A percentile compares a stretch with the other conserved stretches of the same genome.
Conservation (phyloP, 1,140 invertebrate species). For the Drosophila nasuta region DNA sequence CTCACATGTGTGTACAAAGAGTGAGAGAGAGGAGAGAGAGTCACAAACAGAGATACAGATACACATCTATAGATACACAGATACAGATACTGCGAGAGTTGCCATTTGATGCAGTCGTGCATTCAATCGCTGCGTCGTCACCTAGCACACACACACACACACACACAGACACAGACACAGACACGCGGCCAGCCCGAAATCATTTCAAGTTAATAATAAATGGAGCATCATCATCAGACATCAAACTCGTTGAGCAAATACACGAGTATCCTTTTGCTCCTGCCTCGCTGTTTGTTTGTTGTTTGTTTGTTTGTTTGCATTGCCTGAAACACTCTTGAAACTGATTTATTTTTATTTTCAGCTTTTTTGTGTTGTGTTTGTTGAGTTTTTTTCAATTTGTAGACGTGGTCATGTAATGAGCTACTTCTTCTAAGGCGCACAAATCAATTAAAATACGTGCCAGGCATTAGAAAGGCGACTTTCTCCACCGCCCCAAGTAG, state of each 20-base stretch:
- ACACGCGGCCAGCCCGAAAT: conserved; percentile 73
- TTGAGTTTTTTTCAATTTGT: conserved; percentile 18
- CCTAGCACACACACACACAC: conserved; percentile 47
- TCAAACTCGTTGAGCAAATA: conserved; percentile 78
- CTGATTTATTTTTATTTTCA: conserved; percentile 65
- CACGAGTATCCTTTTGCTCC: conserved; percentile 63
- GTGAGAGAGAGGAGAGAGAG: not conserved
- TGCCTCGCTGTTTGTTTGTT: conserved; percentile 32
- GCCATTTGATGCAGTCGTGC: conserved; percentile 82
- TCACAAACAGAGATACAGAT: conserved; percentile 21
- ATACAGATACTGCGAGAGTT: conserved; percentile 42
- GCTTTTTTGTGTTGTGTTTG: not conserved
- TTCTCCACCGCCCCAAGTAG: not conserved
- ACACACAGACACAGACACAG: not conserved
- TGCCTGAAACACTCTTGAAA: conserved; percentile 57
- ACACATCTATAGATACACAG: conserved; percentile 34
- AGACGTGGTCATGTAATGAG: conserved; percentile 66
- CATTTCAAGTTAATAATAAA: conserved; percentile 85
- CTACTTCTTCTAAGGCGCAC: conserved; percentile 62
- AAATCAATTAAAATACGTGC: conserved; percentile 83
- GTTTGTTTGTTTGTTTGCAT: conserved; percentile 68
- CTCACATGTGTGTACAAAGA: conserved; percentile 75
- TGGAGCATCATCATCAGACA: conserved; percentile 82
- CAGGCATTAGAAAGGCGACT: conserved; percentile 63
- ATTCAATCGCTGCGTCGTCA: conserved; percentile 84